Base-by-base conservation (phyloP, 2,888 invertebrate genomes). In the Pandemis corylana region DNA sequence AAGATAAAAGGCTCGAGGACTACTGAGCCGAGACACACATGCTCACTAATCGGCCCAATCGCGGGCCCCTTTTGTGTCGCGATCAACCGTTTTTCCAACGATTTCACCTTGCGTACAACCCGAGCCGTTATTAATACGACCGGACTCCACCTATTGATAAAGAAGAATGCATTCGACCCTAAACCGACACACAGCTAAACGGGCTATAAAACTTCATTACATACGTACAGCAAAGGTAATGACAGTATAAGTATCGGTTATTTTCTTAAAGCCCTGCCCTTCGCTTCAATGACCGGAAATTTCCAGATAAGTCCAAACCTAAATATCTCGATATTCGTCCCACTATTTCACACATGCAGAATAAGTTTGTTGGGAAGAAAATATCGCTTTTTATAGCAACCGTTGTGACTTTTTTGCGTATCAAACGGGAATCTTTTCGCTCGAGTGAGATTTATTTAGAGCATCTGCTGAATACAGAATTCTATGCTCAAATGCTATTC, bases 251-350 rank as follows among this genome's bases (percentile, higher is more conserved):
- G 81, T 84, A 84, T 81, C 82, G 80, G 80, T 81, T 83, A 84
- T 83, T 85, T 81, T 83, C 84, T 83, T 84, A 80, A 79, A 80
- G 80, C 83, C 85, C 84, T 49, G 82, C 84, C 81, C 82, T 81
- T 76, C 78, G 87, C 85, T 85, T 83, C 88, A 90, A 90, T 90
- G 90, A 88, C 89, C 87, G 90, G 89, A 89, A 91, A 88, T 86
- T 81, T 81, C 78, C 80, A 81, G 91, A 91, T 91, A 91, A 91
- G 87, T 89, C 88, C 84, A 83, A 81, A 80, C 83, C 80, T 85
- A 84, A 82, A 84, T 83, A 76, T 76, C 84, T 83, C 82, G 80
- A 89, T 86, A 85, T 86, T 85, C 80, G 79, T 79, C 78, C 70
- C 79, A 83, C 83, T 87, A 87, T 85, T 86, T 84, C 78, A 81